Evolutionary conservation across 2,888 invertebrate species (phyloP).

Genomic region (Tipula helvola): DNA sequence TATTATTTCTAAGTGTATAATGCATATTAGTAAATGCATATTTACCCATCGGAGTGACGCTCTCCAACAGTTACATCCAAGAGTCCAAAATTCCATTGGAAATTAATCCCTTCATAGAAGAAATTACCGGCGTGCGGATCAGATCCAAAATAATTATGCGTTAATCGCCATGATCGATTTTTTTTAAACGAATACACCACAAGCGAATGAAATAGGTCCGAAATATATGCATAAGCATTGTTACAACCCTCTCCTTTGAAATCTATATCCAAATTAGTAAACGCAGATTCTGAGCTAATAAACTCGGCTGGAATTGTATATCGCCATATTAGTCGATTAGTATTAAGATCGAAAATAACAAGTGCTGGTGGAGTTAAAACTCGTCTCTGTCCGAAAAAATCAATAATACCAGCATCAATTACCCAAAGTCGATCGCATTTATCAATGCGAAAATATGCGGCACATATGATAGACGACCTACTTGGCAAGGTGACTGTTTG

Average conservation of each 20-base stretch:
- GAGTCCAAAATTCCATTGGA: background rate
- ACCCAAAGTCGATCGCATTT: slow-evolving; percentile 72
- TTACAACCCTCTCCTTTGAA: background rate
- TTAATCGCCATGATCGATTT: background rate
- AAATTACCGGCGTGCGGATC: background rate
- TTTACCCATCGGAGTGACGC: background rate
- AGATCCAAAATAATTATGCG: background rate
- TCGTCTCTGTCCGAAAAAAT: slow-evolving; percentile 52
- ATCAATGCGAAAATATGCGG: slow-evolving; percentile 61
- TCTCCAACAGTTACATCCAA: background rate
- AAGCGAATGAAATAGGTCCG: background rate
- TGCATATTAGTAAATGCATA: too few species aligned
- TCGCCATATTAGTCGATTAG: slow-evolving; percentile 54
- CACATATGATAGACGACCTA: slow-evolving; percentile 53
- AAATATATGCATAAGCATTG: background rate
- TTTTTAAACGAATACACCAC: background rate
- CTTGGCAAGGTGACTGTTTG: slow-evolving; percentile 32
- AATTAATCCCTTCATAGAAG: background rate
- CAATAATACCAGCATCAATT: slow-evolving; percentile 64
- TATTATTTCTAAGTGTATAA: too few species aligned
- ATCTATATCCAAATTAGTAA: background rate
- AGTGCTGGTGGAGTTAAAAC: slow-evolving; percentile 51
- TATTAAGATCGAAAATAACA: slow-evolving; percentile 61
- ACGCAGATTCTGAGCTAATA: background rate
- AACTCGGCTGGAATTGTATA: slow-evolving; percentile 49